Evolutionary conservation across 2,113 vertebrate genomes (phyloP), one percentile per base, ranked within the genome.

Genomic region (Hydrolagus affinis): DNA sequence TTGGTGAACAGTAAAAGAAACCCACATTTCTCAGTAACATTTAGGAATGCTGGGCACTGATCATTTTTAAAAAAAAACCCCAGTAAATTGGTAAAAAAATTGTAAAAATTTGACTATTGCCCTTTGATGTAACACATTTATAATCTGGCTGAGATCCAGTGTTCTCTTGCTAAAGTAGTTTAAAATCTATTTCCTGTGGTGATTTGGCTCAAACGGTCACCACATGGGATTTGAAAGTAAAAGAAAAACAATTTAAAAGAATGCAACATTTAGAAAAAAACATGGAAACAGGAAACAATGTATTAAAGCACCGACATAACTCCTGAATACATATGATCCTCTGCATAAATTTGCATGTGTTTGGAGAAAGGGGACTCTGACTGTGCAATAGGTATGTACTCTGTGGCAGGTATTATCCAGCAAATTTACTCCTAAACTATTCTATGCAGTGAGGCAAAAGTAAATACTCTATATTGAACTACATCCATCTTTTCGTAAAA

Each of bases 111-210:
- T 44, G 44, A 44, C 44, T 44, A 44, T 44, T 44, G 44, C 2
- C 44, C 44, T 91, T 87, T 90, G 89, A 93, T 90, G 87, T 90
- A 91, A 88, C 90, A 89, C 89, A 89, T 91, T 91, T 89, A 88
- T 88, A 90, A 92, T 88, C 87, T 92, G 92, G 91, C 91, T 89
- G 88, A 88, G 89, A 88, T 92, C 91, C 91, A 93, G 62, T 11
- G 56, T 80, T 30, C 76, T 80, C 64, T 60, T 62, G 57, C 17
- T 62, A 14, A 92, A 91, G 90, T 89, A 88, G 85, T 90, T 92
- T 92, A 90, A 91, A 93, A 88, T 90, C 89, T 57, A 83, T 90
- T 93, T 93, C 90, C 89, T 91, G 88, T 89, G 89, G 88, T 90
- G 87, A 92, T 89, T 91, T 92, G 91, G 89, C 90, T 91, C 74